Evolutionary conservation across 2,888 invertebrate genomes (phyloP).

Genomic region (Idaea biselata): DNA sequence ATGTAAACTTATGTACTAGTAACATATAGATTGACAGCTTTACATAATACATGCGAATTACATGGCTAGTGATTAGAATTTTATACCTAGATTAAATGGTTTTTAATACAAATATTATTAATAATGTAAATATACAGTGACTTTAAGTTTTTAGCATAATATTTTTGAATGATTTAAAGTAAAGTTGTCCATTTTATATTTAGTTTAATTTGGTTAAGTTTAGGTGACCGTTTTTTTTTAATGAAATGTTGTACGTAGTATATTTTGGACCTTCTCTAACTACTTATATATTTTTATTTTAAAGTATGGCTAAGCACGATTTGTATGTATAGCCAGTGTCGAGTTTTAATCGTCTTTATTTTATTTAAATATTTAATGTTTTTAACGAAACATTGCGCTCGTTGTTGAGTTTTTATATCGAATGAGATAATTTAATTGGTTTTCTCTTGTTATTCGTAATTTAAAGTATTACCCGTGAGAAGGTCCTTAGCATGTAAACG

Average conservation of each 20-base stretch:
- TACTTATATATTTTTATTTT: not conserved
- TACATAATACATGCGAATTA: slow-evolving; percentile 59
- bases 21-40: slow-evolving; percentile 30
- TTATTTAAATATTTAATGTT: too few relatives aligned
- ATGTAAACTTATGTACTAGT: slow-evolving; percentile 20
- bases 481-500: slow-evolving; percentile 1
- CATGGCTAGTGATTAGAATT: slow-evolving; percentile 79
- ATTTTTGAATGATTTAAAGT: slow-evolving; percentile 9
- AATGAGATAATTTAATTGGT: too few relatives aligned
- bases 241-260: not conserved
- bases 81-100: slow-evolving; percentile 61
- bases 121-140: slow-evolving; percentile 55
- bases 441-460: not conserved
- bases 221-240: slow-evolving; percentile 13
- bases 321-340: not conserved
- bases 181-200: not conserved
- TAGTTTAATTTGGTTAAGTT: slow-evolving; percentile 9
- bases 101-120: slow-evolving; percentile 30
- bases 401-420: too few relatives aligned
- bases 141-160: slow-evolving; percentile 21
- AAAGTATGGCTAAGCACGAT: not conserved
- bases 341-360: too few relatives aligned
- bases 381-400: too few relatives aligned
- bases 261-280: not conserved
- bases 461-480: not conserved